A percentile compares a stretch with the other conserved stretches of the same genome.
phyloP scores from a whole-genome alignment of 2,888 invertebrate genomes.

The Papilio elwesi region DNA sequence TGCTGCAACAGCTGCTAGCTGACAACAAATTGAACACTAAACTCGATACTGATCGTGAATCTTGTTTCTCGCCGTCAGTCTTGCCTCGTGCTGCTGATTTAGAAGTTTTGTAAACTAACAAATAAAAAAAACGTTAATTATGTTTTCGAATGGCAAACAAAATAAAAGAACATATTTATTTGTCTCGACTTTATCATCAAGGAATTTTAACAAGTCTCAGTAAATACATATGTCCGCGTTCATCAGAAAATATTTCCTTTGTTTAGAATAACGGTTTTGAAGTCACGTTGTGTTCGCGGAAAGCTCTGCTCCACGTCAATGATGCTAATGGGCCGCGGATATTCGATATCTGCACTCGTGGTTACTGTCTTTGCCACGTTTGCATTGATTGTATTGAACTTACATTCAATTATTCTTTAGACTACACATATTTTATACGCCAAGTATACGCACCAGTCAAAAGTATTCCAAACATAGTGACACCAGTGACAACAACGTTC shows the following conservation, averaged over 20 bases:
- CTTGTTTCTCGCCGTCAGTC: no score
- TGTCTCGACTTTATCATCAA: not conserved
- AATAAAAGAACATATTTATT: not conserved
- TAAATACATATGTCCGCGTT: conserved; percentile 5
- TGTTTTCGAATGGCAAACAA: not conserved
- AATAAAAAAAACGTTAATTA: no score
- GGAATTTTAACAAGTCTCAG: conserved; percentile 35
- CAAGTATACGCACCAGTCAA: no score
- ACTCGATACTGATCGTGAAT: no score
- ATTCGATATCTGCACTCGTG: conserved; percentile 32
- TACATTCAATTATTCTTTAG: not conserved
- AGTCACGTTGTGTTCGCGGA: conserved; percentile 39
- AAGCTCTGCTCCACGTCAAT: conserved; percentile 18
- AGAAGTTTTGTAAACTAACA: no score
- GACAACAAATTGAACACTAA: no score
- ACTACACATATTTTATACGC: no score
- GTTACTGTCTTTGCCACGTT: conserved; percentile 11
- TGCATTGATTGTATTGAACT: not conserved
- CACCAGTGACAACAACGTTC: no score
- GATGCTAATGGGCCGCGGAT: conserved; percentile 35
- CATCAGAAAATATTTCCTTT: conserved; percentile 34
- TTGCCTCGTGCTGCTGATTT: no score
- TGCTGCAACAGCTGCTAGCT: no score
- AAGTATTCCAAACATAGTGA: no score
- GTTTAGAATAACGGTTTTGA: conserved; percentile 36